Percentiles rank a stretch among this genome's conserved stretches.
Evolutionary conservation across 2,113 vertebrate species (phyloP).

Genomic region (Sturnus vulgaris): DNA sequence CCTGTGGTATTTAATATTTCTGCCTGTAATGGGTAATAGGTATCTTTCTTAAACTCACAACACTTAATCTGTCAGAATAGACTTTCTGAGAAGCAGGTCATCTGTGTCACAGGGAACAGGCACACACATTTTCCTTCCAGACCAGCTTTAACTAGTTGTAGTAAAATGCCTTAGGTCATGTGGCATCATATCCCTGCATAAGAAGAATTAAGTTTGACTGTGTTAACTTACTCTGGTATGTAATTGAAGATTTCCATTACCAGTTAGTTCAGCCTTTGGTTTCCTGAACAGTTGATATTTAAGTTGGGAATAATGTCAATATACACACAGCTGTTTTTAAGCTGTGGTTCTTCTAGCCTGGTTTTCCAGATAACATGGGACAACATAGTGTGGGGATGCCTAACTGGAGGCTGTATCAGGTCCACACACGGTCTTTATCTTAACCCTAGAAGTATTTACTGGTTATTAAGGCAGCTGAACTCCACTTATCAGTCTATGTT

Average conservation of each 20-base stretch:
- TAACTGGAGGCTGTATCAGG: not conserved
- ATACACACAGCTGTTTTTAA: not conserved
- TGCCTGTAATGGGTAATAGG: not conserved
- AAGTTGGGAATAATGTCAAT: not conserved
- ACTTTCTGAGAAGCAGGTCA: not conserved
- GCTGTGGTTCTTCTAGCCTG: not conserved
- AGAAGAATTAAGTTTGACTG: not conserved
- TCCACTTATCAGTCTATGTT: not conserved
- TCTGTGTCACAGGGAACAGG: not conserved
- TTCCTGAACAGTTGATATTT: not conserved
- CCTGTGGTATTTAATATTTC: not conserved
- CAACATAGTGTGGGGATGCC: not conserved
- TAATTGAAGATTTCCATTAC: not conserved
- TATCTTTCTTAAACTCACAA: not conserved
- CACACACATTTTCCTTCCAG: not conserved
- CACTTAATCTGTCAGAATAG: not conserved
- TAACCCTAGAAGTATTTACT: not conserved
- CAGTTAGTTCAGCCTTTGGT: not conserved
- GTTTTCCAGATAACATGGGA: not conserved
- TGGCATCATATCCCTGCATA: fast-evolving
- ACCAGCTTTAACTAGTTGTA: not conserved
- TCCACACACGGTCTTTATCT: not conserved
- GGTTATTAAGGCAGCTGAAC: not conserved
- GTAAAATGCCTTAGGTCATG: not conserved
- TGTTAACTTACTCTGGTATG: not conserved